Conservation (phyloP, 2,888 invertebrate species). For the Poecilus cupreus region DNA sequence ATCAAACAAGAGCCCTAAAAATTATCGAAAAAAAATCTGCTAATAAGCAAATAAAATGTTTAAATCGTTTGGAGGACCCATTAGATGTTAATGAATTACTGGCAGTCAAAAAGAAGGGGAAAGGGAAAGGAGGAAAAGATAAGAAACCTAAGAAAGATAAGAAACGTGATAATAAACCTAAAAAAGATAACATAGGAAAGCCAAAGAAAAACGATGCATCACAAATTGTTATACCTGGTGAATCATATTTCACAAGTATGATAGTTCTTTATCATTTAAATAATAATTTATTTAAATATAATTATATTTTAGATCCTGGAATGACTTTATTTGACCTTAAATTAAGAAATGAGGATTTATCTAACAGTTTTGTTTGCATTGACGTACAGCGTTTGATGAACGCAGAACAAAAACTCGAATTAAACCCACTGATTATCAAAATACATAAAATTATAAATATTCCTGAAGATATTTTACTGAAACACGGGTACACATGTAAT, state of each 20-base stretch:
- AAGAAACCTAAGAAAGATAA: constrained; percentile 41
- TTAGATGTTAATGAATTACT: constrained; percentile 28
- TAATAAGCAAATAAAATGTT: constrained; percentile 36
- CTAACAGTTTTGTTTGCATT: constrained; percentile 60
- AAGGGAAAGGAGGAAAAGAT: constrained; percentile 35
- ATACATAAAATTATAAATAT: constrained; percentile 63
- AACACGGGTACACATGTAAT: constrained; percentile 53
- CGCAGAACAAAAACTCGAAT: constrained; percentile 59
- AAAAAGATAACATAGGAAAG: constrained; percentile 53
- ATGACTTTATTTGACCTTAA: constrained; percentile 60
- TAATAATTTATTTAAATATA: constrained; percentile 6
- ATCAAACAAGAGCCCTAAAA: constrained; percentile 60
- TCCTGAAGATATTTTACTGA: constrained; percentile 61
- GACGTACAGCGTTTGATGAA: constrained; percentile 62
- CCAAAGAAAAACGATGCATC: constrained; percentile 48
- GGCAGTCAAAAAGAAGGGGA: constrained; percentile 57
- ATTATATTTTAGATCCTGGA: constrained; percentile 46
- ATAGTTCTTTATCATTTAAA: constrained; percentile 26
- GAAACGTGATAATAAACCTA: constrained; percentile 37
- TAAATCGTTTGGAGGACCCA: constrained; percentile 5
- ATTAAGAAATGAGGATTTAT: constrained; percentile 42
- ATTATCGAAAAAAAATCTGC: constrained; percentile 56
- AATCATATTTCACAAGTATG: constrained; percentile 65
- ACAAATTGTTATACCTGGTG: constrained; percentile 62
- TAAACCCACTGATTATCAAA: constrained; percentile 64